Evolutionary conservation across 2,113 vertebrate species (phyloP), one percentile per base, ranked within the genome.

Genomic region (Uria aalge): DNA sequence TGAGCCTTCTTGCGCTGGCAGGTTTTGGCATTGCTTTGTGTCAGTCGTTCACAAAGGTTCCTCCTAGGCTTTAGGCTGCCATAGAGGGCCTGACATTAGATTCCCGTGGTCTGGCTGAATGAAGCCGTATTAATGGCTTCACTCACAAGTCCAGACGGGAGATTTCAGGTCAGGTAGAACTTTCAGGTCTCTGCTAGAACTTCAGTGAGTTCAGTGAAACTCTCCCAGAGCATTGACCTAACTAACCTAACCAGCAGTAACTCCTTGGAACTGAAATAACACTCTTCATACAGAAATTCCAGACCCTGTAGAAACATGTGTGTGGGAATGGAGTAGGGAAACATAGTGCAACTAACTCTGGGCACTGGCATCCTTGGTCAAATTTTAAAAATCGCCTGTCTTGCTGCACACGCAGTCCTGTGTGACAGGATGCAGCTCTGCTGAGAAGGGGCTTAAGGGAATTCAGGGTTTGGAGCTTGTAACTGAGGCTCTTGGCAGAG

Each of bases 351-450:
- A 55, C 55, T 5, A 26, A 30, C 59, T 59, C 38, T 62, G 81
- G 32, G 20, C 45, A 71, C 18, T 55, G 64, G 68, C 16, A 45
- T 36, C 20, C 15, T 53, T 60, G 26, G 52, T 36, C 27, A 82
- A 15, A 79, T 64, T 30, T 55, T 38, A 8, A 63, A 77, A 68
- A n/a, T 34, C 11, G 1, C 15, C 4, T 0, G 0, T n/a, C 57
- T 30, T 60, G 64, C 68, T 64, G 64, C 64, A 56, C 8, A 2
- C 1, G 1, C 50, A 66, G 50, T 34, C 29, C 38, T 0, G 0
- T 9, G 59, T 64, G 68, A 48, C 18, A 66, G 55, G 55, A 21
- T 50, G n/a, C 21, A 71, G 32, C 47, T 72, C 72, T 78, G 74
- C 67, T 83, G 74, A 48, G 72, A 67, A 63, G 11, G 41, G 12